Base-by-base conservation (phyloP, 2,797 vertebrate species). In the Menidia menidia region DNA sequence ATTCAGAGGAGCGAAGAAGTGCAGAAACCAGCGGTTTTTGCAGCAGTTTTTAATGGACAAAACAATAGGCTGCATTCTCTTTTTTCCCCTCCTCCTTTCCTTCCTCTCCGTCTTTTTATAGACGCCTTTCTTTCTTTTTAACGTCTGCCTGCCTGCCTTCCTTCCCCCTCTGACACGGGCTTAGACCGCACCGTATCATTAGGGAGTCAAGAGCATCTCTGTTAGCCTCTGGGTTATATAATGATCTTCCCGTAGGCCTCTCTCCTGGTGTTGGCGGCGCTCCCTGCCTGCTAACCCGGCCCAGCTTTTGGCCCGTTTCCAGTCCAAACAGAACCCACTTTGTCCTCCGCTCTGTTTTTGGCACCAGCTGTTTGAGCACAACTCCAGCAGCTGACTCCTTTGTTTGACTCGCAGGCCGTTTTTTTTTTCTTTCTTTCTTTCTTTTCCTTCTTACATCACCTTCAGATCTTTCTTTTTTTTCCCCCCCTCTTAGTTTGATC, bases 351-450 rank as follows among this genome's bases (percentile, higher is more conserved):
- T 90, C 80, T 79, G 90, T 91, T 92, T 91, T 92, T 93, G 90
- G 92, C 92, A 94, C 90, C 94, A 93, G 92, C 93, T 94, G 93
- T 93, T 94, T 62, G 41, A 78, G 86, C 87, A 86, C 79, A 73
- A 93, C 90, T 92, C 86, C 89, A 89, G 93, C 94, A 94, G 92
- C 93, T 94, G 92, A 94, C 91, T 90, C 85, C 86, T 93, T 94
- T 94, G 93, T 94, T 92, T 90, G 64, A 76, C 82, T 89, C 88
- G 73, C 82, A 87, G 78, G 72, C 75, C 63, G 54, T 61, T 78
- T 85, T 84, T 80, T 83, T 18, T 31, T 41, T 30, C 50, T 82
- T 87, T 25, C 25, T 25, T 25, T 25, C 25, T 25, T 25, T 25
- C 25, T 25, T 25, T 25, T 25, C 25, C 84, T 79, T 80, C 80